A percentile compares a stretch with the other conserved stretches of the same genome.
Conservation (phyloP, 2,888 invertebrate species). For the Serripes groenlandicus region DNA sequence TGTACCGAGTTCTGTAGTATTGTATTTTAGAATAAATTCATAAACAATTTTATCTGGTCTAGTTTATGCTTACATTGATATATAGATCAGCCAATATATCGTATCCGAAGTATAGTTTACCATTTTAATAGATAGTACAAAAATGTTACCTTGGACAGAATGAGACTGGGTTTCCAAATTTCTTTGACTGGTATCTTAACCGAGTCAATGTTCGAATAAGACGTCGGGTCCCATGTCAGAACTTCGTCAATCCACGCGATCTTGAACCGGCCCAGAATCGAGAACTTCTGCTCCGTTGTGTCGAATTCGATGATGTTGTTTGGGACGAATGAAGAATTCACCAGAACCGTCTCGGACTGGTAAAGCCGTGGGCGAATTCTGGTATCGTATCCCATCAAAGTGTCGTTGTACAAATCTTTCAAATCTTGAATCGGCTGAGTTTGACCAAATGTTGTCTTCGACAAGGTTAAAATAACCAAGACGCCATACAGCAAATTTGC, state of each 20-base stretch:
- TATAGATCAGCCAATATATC: no score
- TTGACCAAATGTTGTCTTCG: not conserved
- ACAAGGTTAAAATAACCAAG: not conserved
- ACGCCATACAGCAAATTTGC: not conserved
- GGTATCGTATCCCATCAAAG: constrained; percentile 52
- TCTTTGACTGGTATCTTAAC: constrained; percentile 53
- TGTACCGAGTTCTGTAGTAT: no score
- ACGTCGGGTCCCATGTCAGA: constrained; percentile 46
- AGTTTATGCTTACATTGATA: no score
- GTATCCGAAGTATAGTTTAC: no score
- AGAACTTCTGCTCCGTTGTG: constrained; percentile 61
- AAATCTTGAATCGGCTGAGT: constrained; percentile 2
- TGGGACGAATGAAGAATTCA: constrained; percentile 45
- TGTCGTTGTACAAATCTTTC: constrained; percentile 30
- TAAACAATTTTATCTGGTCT: no score
- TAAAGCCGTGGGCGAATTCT: constrained; percentile 53
- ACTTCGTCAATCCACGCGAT: constrained; percentile 61
- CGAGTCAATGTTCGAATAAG: constrained; percentile 22
- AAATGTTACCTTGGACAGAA: constrained; percentile 59
- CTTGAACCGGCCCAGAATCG: constrained; percentile 55
- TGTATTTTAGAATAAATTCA: no score
- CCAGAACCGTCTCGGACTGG: constrained; percentile 41
- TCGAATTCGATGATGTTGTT: constrained; percentile 61
- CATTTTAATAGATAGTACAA: no score
- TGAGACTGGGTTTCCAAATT: constrained; percentile 64